A percentile compares a stretch with the other conserved stretches of the same genome.
These are phyloP conservation scores for Cephalotes varians DNA, from an alignment of 2,888 invertebrate species.

Conservation along the genomic window DNA sequence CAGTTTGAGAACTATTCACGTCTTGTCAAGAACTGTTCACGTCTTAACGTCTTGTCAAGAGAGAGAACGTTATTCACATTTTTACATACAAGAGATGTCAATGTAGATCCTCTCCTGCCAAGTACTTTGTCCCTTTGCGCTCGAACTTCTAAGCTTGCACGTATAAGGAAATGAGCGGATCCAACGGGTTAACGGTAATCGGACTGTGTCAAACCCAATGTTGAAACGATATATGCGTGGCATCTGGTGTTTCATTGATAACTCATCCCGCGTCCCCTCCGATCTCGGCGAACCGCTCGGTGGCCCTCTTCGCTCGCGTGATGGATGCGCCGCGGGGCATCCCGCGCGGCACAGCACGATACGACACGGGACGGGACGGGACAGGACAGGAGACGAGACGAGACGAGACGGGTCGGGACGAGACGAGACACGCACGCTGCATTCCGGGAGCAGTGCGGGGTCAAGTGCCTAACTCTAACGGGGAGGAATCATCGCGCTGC, in stretches of 20 bases:
- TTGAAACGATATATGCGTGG: constrained; percentile 43
- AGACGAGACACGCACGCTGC: constrained; percentile 16
- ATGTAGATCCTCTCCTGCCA: constrained; percentile 5
- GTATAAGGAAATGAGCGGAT: constrained; percentile 36
- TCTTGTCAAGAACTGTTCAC: not conserved
- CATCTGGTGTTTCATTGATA: constrained; percentile 65
- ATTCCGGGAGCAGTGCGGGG: constrained; percentile 50
- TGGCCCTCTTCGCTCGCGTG: constrained; percentile 19
- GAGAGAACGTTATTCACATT: constrained; percentile 2
- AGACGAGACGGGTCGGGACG: not conserved
- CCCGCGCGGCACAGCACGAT: constrained; percentile 19
- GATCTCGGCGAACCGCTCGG: constrained; percentile 33
- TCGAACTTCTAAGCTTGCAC: not conserved
- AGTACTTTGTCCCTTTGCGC: not conserved
- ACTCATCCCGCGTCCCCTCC: constrained; percentile 6
- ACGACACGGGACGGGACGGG: not conserved
- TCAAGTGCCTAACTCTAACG: constrained; percentile 55
- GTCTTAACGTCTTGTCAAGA: not conserved
- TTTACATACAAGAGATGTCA: not conserved
- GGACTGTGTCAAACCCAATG: constrained; percentile 44
- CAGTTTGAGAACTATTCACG: not conserved
- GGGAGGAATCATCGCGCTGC: constrained; percentile 47
- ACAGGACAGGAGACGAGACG: not conserved
- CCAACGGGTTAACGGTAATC: constrained; percentile 65
- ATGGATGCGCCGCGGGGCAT: constrained; percentile 46